phyloP scores from a whole-genome alignment of 2,888 invertebrate genomes.

The Thymelicus sylvestris region DNA sequence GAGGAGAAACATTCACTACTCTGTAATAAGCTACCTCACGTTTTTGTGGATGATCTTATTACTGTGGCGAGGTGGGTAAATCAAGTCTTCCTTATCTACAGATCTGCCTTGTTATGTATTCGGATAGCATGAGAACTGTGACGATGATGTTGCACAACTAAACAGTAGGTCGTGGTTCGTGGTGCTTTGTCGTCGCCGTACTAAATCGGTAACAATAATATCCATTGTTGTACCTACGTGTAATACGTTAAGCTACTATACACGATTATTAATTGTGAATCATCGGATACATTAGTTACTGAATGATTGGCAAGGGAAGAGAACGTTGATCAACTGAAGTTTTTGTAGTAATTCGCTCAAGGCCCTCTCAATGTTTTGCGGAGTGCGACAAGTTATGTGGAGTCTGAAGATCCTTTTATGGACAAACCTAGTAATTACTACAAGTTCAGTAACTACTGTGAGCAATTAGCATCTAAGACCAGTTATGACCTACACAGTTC shows the following conservation, averaged over 20 bases:
- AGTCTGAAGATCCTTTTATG: constrained; percentile 39
- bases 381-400: constrained; percentile 47
- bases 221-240: constrained; percentile 26
- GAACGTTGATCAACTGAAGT: constrained; percentile 62
- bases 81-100: constrained; percentile 70
- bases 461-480: neutral
- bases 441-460: constrained; percentile 3
- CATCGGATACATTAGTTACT: constrained; percentile 43
- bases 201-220: constrained; percentile 43
- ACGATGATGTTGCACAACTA: constrained; percentile 63
- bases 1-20: constrained; percentile 62
- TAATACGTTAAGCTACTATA: constrained; percentile 19
- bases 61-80: constrained; percentile 66
- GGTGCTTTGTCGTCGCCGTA: constrained; percentile 40
- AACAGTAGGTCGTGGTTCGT: constrained; percentile 16
- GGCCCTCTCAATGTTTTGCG: constrained; percentile 51
- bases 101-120: constrained; percentile 75
- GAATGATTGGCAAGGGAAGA: constrained; percentile 48
- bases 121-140: constrained; percentile 75
- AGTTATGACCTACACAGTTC: neutral
- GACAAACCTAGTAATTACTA: constrained; percentile 1
- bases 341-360: constrained; percentile 60
- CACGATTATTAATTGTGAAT: constrained; percentile 51
- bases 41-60: constrained; percentile 78
- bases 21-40: constrained; percentile 71